Evolutionary conservation across 2,888 invertebrate species (phyloP).

Genomic region (Notodonta ziczac): DNA sequence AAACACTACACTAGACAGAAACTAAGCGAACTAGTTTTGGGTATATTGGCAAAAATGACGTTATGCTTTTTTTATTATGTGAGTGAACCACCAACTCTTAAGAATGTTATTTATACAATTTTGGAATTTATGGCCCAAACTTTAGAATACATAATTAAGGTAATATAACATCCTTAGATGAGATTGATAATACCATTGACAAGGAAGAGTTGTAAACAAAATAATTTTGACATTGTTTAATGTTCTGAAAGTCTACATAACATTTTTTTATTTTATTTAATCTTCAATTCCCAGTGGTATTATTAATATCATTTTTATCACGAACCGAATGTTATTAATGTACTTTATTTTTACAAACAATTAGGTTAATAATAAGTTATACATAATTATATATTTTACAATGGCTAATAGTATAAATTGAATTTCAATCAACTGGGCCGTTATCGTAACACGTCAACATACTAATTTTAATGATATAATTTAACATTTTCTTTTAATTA

Average conservation of each 20-base stretch:
- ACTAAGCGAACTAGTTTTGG: constrained; percentile 70
- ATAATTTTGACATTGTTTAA: too few relatives aligned
- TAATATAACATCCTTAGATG: neutral
- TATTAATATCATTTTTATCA: neutral
- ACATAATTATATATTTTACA: constrained; percentile 33
- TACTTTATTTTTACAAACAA: constrained; percentile 2
- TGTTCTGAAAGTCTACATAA: too few relatives aligned
- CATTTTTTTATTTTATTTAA: neutral
- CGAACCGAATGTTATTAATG: neutral
- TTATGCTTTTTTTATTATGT: constrained; percentile 19
- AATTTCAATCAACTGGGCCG: constrained; percentile 34
- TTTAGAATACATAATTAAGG: constrained; percentile 24
- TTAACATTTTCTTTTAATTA: constrained; percentile 45
- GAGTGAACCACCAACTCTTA: constrained; percentile 29
- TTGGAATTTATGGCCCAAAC: constrained; percentile 28
- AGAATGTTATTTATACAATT: constrained; percentile 29
- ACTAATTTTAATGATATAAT: constrained; percentile 42
- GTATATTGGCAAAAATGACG: constrained; percentile 63
- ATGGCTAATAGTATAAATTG: constrained; percentile 41
- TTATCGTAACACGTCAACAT: constrained; percentile 40
- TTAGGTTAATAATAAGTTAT: constrained; percentile 7
- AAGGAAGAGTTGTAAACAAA: neutral
- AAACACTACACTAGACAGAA: constrained; percentile 70
- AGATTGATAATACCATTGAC: neutral
- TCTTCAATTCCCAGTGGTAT: constrained; percentile 6